phyloP scores from a whole-genome alignment of 1,140 invertebrate genomes.

The Drosophila kikkawai region DNA sequence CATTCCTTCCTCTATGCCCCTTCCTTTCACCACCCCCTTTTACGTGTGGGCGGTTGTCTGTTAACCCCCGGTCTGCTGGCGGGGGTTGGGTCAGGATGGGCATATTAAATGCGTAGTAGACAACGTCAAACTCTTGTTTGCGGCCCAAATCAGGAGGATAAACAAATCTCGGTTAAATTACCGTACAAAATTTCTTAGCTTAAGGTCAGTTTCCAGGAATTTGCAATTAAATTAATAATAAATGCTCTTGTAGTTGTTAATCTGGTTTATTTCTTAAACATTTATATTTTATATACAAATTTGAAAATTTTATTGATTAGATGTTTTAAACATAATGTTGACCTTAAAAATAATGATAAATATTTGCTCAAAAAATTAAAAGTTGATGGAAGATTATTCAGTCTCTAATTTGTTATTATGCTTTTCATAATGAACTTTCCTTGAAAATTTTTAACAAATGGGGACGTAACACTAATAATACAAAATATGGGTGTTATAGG shows the following conservation, averaged over 20 bases:
- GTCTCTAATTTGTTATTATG: neutral
- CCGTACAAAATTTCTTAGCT: neutral
- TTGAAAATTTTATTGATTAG: neutral
- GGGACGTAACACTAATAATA: neutral
- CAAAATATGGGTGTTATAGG: neutral
- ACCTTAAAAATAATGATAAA: neutral
- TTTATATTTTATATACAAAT: neutral
- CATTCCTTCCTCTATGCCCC: constrained; percentile 35
- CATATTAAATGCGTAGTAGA: constrained; percentile 43
- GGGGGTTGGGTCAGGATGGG: constrained; percentile 2
- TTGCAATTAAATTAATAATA: constrained; percentile 2
- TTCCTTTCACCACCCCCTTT: neutral
- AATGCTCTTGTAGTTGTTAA: neutral
- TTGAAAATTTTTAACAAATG: neutral
- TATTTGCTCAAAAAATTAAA: neutral
- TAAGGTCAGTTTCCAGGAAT: neutral
- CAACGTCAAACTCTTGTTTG: constrained; percentile 4
- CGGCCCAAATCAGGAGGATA: neutral
- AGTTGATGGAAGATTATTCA: too few species aligned
- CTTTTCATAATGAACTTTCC: neutral
- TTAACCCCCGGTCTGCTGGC: constrained; percentile 1
- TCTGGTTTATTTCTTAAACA: neutral
- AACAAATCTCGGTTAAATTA: neutral
- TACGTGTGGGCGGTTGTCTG: constrained; percentile 27
- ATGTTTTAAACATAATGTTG: neutral